Evolutionary conservation across 2,113 vertebrate species (phyloP).

Genomic region (Oenanthe melanoleuca): DNA sequence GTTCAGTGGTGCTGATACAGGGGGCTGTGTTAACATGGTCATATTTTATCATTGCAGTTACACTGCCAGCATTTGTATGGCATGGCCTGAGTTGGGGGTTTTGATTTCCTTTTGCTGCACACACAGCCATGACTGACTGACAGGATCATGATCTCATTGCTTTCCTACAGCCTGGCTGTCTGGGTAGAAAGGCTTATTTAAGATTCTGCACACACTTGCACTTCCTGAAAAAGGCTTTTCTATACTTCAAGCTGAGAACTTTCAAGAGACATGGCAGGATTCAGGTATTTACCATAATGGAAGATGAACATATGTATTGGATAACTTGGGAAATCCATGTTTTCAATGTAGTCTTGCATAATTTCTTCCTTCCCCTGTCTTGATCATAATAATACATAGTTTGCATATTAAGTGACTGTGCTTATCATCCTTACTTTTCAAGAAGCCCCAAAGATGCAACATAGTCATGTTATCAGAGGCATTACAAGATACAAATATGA

Average conservation of each 20-base stretch:
- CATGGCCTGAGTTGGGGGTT: background rate
- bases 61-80: accelerated
- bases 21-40: background rate
- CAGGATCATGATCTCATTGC: accelerated
- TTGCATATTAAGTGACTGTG: background rate
- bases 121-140: background rate
- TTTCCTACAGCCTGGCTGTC: background rate
- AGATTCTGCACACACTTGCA: accelerated
- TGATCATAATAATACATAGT: background rate
- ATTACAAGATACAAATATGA: background rate
- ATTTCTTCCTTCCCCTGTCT: background rate
- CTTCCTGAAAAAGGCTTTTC: background rate
- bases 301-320: accelerated
- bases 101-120: background rate
- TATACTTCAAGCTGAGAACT: background rate
- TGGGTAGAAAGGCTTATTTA: background rate
- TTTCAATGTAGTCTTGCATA: background rate
- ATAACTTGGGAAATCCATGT: background rate
- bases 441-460: background rate
- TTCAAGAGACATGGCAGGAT: background rate
- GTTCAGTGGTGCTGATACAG: accelerated
- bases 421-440: background rate
- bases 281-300: background rate
- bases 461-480: background rate
- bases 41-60: background rate